A percentile compares a stretch with the other conserved stretches of the same genome.
These are phyloP conservation scores for Cydia pomonella DNA, from an alignment of 1,140 invertebrate genomes.

Conservation along the genomic window DNA sequence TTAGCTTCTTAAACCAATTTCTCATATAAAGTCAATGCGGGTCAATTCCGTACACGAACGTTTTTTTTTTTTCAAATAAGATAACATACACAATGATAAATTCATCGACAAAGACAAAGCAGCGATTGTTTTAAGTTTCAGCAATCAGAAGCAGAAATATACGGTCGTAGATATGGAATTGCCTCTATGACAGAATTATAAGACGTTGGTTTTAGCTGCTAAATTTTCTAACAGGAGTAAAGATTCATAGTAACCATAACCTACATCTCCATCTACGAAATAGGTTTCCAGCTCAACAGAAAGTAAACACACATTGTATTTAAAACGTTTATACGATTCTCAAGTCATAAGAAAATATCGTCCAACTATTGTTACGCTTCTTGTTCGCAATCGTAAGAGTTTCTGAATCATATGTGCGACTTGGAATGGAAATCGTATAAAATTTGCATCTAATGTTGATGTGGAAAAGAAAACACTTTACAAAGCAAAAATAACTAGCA, in stretches of 20 bases:
- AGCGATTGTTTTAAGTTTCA: no score
- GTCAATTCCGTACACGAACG: no score
- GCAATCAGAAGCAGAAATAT: no score
- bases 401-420: constrained; percentile 15
- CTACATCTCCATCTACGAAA: not conserved
- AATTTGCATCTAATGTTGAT: constrained; percentile 3
- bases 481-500: not conserved
- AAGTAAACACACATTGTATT: constrained; percentile 28
- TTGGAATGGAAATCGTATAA: constrained; percentile 14
- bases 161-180: no score
- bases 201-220: no score
- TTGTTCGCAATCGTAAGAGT: constrained; percentile 6
- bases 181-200: no score
- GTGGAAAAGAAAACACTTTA: no score
- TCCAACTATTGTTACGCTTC: not conserved
- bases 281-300: constrained; percentile 19
- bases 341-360: not conserved
- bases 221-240: not conserved
- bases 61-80: no score
- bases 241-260: not conserved
- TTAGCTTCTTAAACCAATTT: no score
- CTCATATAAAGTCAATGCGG: no score
- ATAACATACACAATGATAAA: no score
- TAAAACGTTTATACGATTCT: constrained; percentile 24
- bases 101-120: no score